Evolutionary conservation across 2,113 vertebrate species (phyloP).

Genomic region (Madoqua kirkii): DNA sequence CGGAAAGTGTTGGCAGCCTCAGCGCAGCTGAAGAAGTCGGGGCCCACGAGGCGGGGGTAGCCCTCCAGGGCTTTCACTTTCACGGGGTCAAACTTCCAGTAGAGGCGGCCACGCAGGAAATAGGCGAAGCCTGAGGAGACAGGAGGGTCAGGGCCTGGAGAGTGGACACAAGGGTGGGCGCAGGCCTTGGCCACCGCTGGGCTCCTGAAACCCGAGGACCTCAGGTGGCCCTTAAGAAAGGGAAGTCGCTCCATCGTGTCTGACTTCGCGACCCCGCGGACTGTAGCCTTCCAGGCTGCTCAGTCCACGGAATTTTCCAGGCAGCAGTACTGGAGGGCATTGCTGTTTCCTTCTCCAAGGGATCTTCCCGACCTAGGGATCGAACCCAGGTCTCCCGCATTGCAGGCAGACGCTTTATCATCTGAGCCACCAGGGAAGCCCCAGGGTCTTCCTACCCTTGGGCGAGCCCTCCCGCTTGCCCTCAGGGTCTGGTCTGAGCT

Average conservation of each 20-base stretch:
- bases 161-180: too few relatives aligned
- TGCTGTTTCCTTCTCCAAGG: neutral
- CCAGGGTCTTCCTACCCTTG: neutral
- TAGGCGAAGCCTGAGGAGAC: slow-evolving; percentile 88
- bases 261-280: too few relatives aligned
- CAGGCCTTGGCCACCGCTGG: too few relatives aligned
- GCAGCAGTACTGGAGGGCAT: too few relatives aligned
- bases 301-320: too few relatives aligned
- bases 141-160: neutral
- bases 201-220: too few relatives aligned
- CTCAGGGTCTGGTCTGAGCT: neutral
- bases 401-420: neutral
- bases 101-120: slow-evolving; percentile 87
- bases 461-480: neutral
- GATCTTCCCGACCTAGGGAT: neutral
- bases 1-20: slow-evolving; percentile 78
- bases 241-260: too few relatives aligned
- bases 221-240: too few relatives aligned
- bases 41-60: slow-evolving; percentile 88
- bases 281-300: too few relatives aligned
- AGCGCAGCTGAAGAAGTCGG: slow-evolving; percentile 90
- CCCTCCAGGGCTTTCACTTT: slow-evolving; percentile 89
- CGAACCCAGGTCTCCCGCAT: neutral
- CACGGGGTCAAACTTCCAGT: slow-evolving; percentile 93
- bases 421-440: neutral